Evolutionary conservation across 92 coral and sea anemone genomes (phyloP).

Genomic region (Paragorgia papillata): DNA sequence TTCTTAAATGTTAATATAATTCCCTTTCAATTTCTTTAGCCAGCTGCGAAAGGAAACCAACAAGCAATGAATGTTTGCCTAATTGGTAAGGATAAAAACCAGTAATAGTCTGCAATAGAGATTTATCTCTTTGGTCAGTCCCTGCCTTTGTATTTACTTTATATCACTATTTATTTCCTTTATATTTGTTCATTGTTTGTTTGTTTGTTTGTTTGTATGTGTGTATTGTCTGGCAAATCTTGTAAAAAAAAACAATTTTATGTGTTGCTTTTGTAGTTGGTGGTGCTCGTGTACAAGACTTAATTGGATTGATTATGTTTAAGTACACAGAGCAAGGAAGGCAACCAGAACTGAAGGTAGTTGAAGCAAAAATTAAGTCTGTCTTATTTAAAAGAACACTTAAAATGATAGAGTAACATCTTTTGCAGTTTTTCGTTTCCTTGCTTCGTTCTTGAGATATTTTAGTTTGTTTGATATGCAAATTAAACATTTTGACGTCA

Average conservation of each 20-base stretch:
- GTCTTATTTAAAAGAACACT: too few species aligned
- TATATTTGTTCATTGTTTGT: too few species aligned
- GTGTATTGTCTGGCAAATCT: too few species aligned
- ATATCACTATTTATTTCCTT: not conserved
- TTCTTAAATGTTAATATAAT: too few species aligned
- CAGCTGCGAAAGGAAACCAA: slow-evolving; percentile 16
- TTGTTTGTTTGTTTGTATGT: too few species aligned
- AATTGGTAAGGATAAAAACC: slow-evolving; percentile 17
- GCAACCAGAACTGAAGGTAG: slow-evolving; percentile 79
- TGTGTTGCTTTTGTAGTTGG: slow-evolving; percentile 40
- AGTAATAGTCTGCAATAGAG: too few species aligned
- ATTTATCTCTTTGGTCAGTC: too few species aligned
- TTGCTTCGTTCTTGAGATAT: not conserved
- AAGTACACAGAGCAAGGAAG: slow-evolving; percentile 74
- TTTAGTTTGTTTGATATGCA: not conserved
- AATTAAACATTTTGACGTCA: too few species aligned
- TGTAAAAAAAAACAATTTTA: too few species aligned
- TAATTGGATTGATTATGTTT: slow-evolving; percentile 85
- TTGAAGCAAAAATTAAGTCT: not conserved
- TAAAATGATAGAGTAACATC: too few species aligned
- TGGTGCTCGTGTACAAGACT: slow-evolving; percentile 81
- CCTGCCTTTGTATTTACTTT: too few species aligned
- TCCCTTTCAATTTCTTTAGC: slow-evolving; percentile 17
- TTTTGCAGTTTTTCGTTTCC: not conserved
- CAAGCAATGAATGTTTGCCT: slow-evolving; percentile 24